Percentiles rank a stretch among this genome's conserved stretches.
These are phyloP conservation scores for Pterobdella sp. DNA, from an alignment of 2,888 invertebrate species.

Conservation along the genomic window DNA sequence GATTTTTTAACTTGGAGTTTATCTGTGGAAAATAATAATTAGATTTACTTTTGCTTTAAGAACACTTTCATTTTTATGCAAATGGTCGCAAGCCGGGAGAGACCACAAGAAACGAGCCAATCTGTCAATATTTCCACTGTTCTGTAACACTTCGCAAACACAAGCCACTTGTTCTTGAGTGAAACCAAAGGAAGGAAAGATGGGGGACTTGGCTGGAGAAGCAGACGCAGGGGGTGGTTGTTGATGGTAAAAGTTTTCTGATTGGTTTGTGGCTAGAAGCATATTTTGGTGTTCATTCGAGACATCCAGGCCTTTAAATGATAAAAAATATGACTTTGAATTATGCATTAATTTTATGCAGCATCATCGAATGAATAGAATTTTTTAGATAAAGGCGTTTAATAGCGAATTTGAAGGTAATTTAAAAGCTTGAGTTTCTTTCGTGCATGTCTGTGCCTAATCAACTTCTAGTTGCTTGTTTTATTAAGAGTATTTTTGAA, in stretches of 20 bases:
- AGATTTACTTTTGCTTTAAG: constrained; percentile 92
- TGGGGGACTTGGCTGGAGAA: neutral
- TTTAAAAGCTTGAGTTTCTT: neutral
- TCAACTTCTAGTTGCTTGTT: neutral
- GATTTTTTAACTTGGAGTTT: too few relatives aligned
- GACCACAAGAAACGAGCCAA: constrained; percentile 93
- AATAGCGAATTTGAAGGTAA: neutral
- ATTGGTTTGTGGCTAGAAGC: neutral
- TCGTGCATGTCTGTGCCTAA: constrained; percentile 9
- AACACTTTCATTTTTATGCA: constrained; percentile 92
- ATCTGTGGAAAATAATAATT: neutral
- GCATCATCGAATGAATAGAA: too few relatives aligned
- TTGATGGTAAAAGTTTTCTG: neutral
- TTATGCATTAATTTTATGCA: neutral
- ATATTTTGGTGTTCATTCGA: neutral
- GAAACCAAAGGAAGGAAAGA: constrained; percentile 55
- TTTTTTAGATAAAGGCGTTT: too few relatives aligned
- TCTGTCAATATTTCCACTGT: constrained; percentile 89
- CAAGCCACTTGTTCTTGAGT: constrained; percentile 98
- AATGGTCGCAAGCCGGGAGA: constrained; percentile 85
- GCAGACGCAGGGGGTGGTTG: neutral
- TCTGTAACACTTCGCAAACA: constrained; percentile 93
- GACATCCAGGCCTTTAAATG: neutral
- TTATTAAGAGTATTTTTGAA: too few relatives aligned
- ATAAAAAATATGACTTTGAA: neutral